Conservation (phyloP, 2,113 vertebrate genomes). For the Crotalus tigris region DNA sequence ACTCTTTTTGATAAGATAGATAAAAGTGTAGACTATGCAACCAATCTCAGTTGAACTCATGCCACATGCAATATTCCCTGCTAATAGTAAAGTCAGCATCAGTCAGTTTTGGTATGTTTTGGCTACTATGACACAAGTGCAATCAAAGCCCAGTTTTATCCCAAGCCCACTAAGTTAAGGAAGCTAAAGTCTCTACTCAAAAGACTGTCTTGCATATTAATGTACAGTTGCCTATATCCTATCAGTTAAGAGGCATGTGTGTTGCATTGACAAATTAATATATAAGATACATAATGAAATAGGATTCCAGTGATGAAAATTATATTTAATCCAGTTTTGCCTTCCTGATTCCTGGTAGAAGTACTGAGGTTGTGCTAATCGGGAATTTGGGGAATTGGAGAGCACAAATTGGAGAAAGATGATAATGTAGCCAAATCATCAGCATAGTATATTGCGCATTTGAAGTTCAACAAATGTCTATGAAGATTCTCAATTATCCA, state of each 20-base stretch:
- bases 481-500: not conserved
- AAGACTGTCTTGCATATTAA: not conserved
- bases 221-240: not conserved
- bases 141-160: not conserved
- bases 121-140: not conserved
- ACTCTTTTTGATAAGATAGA: not conserved
- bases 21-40: not conserved
- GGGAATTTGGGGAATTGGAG: not conserved
- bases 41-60: not conserved
- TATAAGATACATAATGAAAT: not conserved
- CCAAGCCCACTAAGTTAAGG: not conserved
- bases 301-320: not conserved
- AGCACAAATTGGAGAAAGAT: not conserved
- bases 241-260: not conserved
- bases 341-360: not conserved
- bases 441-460: not conserved
- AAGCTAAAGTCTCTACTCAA: not conserved
- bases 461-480: not conserved
- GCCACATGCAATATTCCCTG: not conserved
- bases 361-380: not conserved
- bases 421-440: not conserved
- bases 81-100: not conserved
- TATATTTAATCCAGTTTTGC: not conserved
- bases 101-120: not conserved
- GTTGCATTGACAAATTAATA: not conserved